A percentile compares a stretch with the other conserved stretches of the same genome.
phyloP scores from a whole-genome alignment of 2,113 vertebrate species.

The Leptobrachium ailaonicum region DNA sequence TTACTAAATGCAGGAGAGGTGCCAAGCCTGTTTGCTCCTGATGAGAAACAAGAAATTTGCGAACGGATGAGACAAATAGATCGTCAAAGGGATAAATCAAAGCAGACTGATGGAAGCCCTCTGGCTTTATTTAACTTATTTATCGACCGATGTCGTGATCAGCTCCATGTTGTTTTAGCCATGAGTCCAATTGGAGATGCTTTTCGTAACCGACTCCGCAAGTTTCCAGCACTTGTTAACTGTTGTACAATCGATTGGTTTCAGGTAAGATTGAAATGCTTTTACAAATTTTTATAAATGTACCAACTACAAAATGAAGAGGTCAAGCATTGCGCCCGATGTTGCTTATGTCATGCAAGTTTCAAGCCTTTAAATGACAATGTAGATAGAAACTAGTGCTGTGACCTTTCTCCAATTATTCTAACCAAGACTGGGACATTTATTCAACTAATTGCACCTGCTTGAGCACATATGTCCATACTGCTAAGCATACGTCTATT shows the following conservation, averaged over 20 bases:
- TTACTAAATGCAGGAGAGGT: constrained; percentile 89
- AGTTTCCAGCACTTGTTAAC: constrained; percentile 88
- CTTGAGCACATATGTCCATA: too few species aligned
- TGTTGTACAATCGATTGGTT: constrained; percentile 96
- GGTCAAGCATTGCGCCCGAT: too few species aligned
- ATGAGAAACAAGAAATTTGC: constrained; percentile 87
- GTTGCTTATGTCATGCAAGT: too few species aligned
- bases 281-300: too few species aligned
- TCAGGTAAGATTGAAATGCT: constrained; percentile 69
- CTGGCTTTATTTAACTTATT: constrained; percentile 90
- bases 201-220: constrained; percentile 79
- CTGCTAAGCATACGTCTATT: too few species aligned
- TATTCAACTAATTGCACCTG: too few species aligned
- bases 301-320: too few species aligned
- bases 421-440: too few species aligned
- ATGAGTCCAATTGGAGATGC: constrained; percentile 92
- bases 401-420: too few species aligned
- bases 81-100: constrained; percentile 76
- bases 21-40: constrained; percentile 82
- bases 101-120: constrained; percentile 84
- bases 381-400: too few species aligned
- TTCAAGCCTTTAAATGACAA: too few species aligned
- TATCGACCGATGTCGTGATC: constrained; percentile 82
- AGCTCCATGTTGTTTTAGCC: constrained; percentile 84
- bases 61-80: constrained; percentile 84